Percentiles rank a stretch among this genome's conserved stretches.
These are phyloP conservation scores for Drosophila novamexicana DNA, from an alignment of 1,140 invertebrate species.

Conservation along the genomic window DNA sequence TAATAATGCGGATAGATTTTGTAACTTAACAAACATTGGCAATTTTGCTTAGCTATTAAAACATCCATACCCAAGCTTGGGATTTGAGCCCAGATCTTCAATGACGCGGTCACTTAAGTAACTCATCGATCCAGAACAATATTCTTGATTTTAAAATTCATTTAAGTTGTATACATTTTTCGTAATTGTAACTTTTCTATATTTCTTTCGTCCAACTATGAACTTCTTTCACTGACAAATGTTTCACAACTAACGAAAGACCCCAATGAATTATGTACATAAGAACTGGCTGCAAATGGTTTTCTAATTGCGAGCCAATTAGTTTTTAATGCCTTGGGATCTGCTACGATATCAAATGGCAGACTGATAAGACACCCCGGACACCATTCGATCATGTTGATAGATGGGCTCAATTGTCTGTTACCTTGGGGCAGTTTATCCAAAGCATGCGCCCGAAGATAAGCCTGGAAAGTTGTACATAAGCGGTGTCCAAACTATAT, in stretches of 20 bases:
- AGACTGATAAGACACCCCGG: constrained; percentile 45
- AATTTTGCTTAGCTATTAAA: too few species aligned
- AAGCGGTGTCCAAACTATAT: neutral
- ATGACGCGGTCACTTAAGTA: too few species aligned
- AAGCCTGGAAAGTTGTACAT: constrained; percentile 55
- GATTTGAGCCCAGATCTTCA: too few species aligned
- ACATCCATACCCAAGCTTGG: too few species aligned
- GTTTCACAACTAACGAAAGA: constrained; percentile 14
- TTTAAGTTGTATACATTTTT: neutral
- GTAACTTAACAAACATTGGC: too few species aligned
- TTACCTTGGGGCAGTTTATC: constrained; percentile 55
- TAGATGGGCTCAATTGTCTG: constrained; percentile 54
- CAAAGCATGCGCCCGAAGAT: constrained; percentile 53
- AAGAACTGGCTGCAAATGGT: constrained; percentile 5
- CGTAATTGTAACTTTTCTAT: neutral
- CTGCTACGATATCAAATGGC: constrained; percentile 9
- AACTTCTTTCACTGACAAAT: neutral
- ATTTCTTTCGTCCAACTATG: neutral
- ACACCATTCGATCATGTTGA: constrained; percentile 58
- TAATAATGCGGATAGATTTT: too few species aligned
- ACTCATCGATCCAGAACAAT: too few species aligned
- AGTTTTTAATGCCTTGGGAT: constrained; percentile 58
- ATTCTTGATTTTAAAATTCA: too few species aligned
- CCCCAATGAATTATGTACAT: neutral
- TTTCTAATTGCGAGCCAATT: constrained; percentile 57